Evolutionary conservation across 2,113 vertebrate genomes (phyloP), one percentile per base, ranked within the genome.

Genomic region (Cinclus cinclus): DNA sequence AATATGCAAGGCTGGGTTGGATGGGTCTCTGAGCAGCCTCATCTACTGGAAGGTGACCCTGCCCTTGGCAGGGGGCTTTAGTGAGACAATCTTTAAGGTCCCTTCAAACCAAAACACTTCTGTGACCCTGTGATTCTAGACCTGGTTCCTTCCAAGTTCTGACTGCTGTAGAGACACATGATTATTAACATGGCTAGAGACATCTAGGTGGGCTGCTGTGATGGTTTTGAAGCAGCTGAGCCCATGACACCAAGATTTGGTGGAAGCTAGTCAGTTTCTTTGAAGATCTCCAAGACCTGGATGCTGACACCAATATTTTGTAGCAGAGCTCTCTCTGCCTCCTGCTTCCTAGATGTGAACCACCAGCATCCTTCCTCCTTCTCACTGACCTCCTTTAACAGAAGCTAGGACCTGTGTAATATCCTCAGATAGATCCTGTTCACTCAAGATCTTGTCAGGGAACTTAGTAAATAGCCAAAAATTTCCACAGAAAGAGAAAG

Each of bases 201-300:
- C 7, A 15, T 44, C 28, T 8, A 21, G 6, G 8, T 18, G 17
- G 39, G 35, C 67, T 1, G 0, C 10, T 27, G 8, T 0, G 3
- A 7, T 23, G 7, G 20, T 56, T 79, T 59, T 41, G 42, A 79
- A 80, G 37, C 7, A 69, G 15, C 9, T 1, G 2, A 75, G 22
- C 1, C 65, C 49, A 18, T 15, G 20, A 76, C 22, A 35, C 5
- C 15, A 75, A 47, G 65, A 60, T 60, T 49, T 37, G 12, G 15
- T 55, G 75, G 47, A 27, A 67, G 15, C 7, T 74, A 12, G 19
- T 41, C 58, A 41, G 22, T 17, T 31, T 20, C 9, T 63, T 30
- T 67, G 33, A 60, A 49, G 35, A 31, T 52, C 15, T 30, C 6
- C 41, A 46, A 64, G 25, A 22, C n/a, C 13, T 56, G 60, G 58